Evolutionary conservation across 2,888 invertebrate species (phyloP), one percentile per base, ranked within the genome.

Genomic region (Drosophila lacicola): DNA sequence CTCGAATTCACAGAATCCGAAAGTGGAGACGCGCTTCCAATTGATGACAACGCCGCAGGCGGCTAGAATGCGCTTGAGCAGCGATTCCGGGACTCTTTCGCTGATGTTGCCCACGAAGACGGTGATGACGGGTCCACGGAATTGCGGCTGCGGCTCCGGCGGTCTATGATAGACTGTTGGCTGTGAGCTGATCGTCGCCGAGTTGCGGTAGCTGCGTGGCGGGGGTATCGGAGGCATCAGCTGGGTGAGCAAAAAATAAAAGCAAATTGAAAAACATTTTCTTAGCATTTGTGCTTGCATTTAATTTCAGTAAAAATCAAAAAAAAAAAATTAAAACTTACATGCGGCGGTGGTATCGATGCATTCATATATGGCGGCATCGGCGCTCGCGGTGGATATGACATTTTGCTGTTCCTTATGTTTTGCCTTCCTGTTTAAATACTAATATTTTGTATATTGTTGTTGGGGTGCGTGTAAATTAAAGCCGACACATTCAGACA

Each of bases 1-100:
- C 78, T 97, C 97, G 93, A 97, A 98, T 93, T 99, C 99, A 93
- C 99, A 98, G 93, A 99, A 99, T 10, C 99, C 99, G 93, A 99
- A 99, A 1, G 97, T 98, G 91, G 98, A 97, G 17, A 99, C 98
- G 68, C 99, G 95, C 93, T 99, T 99, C 99, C 99, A 99, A 85
- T 96, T 97, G 13, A 97, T 94, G 53, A 99, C 98, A 70, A 96
- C 96, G 4, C 99, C 99, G 93, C 99, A 99, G 58, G 98, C 96
- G 90, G 96, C 95, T 56, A 99, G 94, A 90, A 99, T 95, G 83
- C 97, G 96, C 80, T 98, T 95, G 41, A 99, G 96, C 96, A 99
- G 97, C 10, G 96, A 95, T 93, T 99, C 99, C 1, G 98, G 98
- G 42, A 98, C 98, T 82, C 97, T 95, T 82, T 98, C 97, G 90